Percentiles rank a stretch among this genome's conserved stretches.
These are phyloP conservation scores for Oncorhynchus gorbuscha DNA, from an alignment of 2,113 vertebrate species.

Conservation along the genomic window DNA sequence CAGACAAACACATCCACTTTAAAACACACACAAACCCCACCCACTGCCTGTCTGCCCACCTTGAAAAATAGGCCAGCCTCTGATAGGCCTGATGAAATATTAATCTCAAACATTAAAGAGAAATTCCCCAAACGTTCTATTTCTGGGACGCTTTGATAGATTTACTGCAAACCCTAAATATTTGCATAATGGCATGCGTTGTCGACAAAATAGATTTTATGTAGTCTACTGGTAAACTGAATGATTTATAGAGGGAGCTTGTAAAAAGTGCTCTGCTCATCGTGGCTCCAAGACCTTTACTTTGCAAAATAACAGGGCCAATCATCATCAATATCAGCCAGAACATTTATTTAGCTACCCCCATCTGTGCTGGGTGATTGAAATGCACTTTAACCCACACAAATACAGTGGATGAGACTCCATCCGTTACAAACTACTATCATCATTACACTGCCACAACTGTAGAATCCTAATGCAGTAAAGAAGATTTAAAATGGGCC, in stretches of 20 bases:
- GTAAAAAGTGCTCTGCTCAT: constrained; percentile 52
- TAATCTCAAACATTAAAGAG: constrained; percentile 67
- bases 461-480: constrained; percentile 33
- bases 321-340: constrained; percentile 64
- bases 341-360: constrained; percentile 52
- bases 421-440: constrained; percentile 54
- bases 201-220: constrained; percentile 64
- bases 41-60: too few relatives aligned
- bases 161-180: constrained; percentile 68
- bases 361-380: constrained; percentile 53
- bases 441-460: constrained; percentile 54
- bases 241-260: constrained; percentile 62
- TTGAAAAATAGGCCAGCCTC: constrained; percentile 62
- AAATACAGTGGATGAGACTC: constrained; percentile 56
- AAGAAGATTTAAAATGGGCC: too few relatives aligned
- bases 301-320: constrained; percentile 22
- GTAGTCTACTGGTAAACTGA: constrained; percentile 53
- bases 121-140: constrained; percentile 67
- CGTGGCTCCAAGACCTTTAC: constrained; percentile 52
- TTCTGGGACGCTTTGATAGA: constrained; percentile 64
- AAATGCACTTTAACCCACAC: constrained; percentile 63
- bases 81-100: constrained; percentile 71
- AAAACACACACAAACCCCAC: constrained; percentile 21
- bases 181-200: constrained; percentile 69
- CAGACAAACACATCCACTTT: constrained; percentile 8